phyloP scores from a whole-genome alignment of 2,888 invertebrate species.

The Capitulum mitella region DNA sequence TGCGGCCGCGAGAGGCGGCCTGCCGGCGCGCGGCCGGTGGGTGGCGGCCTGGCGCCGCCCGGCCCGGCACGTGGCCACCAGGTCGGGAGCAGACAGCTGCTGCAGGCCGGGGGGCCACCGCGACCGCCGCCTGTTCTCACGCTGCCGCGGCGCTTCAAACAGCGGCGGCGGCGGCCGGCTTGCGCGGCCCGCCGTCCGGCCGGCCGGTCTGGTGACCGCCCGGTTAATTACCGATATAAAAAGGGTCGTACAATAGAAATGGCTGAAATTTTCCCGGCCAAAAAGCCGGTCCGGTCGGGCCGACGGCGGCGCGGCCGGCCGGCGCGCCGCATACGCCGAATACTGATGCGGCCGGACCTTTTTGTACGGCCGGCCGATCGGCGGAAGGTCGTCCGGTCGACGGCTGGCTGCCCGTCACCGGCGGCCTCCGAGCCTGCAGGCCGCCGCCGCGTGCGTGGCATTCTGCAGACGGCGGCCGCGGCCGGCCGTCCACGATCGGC shows the following conservation, averaged over 20 bases:
- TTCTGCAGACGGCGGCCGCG: too few species aligned
- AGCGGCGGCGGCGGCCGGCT: background rate
- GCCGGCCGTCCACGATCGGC: too few species aligned
- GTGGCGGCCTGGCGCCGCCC: background rate
- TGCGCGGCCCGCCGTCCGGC: too few species aligned
- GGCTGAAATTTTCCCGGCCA: background rate
- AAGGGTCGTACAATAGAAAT: background rate
- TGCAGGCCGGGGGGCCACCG: too few species aligned
- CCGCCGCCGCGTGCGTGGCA: too few species aligned
- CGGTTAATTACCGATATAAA: background rate
- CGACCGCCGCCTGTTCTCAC: background rate
- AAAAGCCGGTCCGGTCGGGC: background rate
- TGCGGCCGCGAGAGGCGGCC: background rate
- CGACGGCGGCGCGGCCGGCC: background rate
- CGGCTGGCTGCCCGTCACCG: too few species aligned
- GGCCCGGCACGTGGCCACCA: too few species aligned
- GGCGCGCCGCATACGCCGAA: slow-evolving; percentile 5
- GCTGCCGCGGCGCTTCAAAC: background rate
- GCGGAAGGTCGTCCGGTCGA: background rate
- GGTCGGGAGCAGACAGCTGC: background rate
- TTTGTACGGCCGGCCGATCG: background rate
- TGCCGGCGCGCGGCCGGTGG: background rate
- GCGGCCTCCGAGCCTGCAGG: too few species aligned
- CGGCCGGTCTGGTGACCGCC: too few species aligned
- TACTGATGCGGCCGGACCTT: background rate